Evolutionary conservation across 2,113 vertebrate species (phyloP), one percentile per base, ranked within the genome.

Genomic region (Cariama cristata): DNA sequence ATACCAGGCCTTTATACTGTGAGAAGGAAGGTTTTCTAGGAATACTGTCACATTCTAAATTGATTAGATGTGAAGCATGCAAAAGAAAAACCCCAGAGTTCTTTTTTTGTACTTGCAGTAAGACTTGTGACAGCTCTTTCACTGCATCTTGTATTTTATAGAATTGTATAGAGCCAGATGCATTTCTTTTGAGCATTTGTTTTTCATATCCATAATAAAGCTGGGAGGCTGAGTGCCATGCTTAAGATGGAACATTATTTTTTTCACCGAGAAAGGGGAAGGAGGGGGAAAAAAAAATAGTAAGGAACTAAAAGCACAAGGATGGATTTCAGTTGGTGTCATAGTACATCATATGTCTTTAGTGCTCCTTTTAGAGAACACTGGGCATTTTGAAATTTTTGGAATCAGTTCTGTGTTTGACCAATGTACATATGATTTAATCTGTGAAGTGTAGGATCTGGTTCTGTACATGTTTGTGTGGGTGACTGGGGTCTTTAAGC

Each of bases 1-100:
- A 98, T 98, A 98, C 95, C 96, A 81, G 66, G 89, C 96, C 98
- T 99, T 98, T 98, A 95, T 92, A 90, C 32, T 71, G 86, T 91
- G 87, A 93, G 94, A 98, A 97, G 79, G 95, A 96, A 98, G 97
- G 88, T 97, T 98, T 98, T 97, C 97, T 98, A 95, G 73, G 59
- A 93, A 95, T 80, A 73, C 79, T 95, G 96, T 97, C 98, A 97
- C 21, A 18, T n/a, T 81, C 35, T 69, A 90, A 93, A 96, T 71
- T 97, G 96, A 96, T 93, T 88, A 97, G 94, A 93, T 90, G 50
- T 66, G 93, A 96, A 97, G 66, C 87, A 66, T 80, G 90, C 18
- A 40, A 69, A 94, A 49, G 95, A 96, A 98, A 83, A 72, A 89
- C 3, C 16, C 44, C 6, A 4, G 60, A 58, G 44, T 22, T 83